A percentile compares a stretch with the other conserved stretches of the same genome.
Evolutionary conservation across 2,888 invertebrate species (phyloP).

Genomic region (Melipona bicolor): DNA sequence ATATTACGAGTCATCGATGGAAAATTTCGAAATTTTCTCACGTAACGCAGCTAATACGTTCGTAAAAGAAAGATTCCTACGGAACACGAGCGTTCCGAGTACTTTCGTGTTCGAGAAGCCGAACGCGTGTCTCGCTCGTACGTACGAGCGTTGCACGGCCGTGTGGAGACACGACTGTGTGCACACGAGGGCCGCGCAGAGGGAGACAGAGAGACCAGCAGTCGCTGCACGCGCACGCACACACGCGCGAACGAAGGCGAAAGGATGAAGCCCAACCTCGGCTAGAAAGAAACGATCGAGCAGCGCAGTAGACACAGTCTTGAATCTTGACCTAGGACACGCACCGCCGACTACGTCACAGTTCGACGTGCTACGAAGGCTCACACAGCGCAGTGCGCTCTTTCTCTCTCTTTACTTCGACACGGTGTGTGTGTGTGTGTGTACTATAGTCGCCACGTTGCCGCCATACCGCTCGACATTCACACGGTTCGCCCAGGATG

Average conservation of each 20-base stretch:
- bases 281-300: constrained; percentile 75
- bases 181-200: not conserved
- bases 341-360: constrained; percentile 80
- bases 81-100: too few species aligned
- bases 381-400: constrained; percentile 38
- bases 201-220: constrained; percentile 1
- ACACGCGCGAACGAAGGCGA: constrained; percentile 54
- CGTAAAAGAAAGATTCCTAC: too few species aligned
- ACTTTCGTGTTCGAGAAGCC: too few species aligned
- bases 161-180: not conserved
- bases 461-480: constrained; percentile 61
- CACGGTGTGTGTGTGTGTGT: not conserved
- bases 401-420: constrained; percentile 17
- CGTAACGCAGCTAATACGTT: too few species aligned
- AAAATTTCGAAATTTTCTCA: too few species aligned
- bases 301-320: constrained; percentile 73
- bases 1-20: too few species aligned
- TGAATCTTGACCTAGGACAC: constrained; percentile 83
- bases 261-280: constrained; percentile 66
- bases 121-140: not conserved
- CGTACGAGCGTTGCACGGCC: not conserved
- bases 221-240: constrained; percentile 44
- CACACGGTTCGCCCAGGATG: constrained; percentile 64
- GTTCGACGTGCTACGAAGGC: constrained; percentile 77
- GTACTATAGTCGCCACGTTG: constrained; percentile 2